Evolutionary conservation across 1,140 invertebrate genomes (phyloP).

Genomic region (Kradibia gibbosae): DNA sequence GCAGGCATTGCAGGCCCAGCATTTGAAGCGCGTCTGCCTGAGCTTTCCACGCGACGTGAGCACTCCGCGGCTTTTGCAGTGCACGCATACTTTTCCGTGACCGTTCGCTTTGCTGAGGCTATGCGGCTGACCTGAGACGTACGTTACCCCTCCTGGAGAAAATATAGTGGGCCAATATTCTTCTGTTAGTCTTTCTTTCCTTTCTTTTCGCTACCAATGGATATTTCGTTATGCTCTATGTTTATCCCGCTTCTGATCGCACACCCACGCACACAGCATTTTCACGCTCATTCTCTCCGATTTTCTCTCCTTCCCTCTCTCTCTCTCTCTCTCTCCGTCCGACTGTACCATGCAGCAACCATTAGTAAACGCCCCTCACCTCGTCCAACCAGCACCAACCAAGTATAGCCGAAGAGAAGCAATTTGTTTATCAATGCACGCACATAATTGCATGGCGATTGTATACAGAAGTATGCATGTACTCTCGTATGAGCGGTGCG

Average conservation of each 20-base stretch:
- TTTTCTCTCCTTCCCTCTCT: not conserved
- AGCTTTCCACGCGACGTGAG: slow-evolving; percentile 72
- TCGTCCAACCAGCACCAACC: slow-evolving; percentile 48
- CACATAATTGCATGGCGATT: too few relatives aligned
- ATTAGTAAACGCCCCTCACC: slow-evolving; percentile 64
- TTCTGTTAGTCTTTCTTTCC: slow-evolving; percentile 64
- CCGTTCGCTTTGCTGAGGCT: slow-evolving; percentile 73
- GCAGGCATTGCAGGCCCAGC: slow-evolving; percentile 73
- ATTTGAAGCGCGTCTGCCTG: slow-evolving; percentile 73
- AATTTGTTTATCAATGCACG: not conserved
- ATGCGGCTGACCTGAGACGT: slow-evolving; percentile 72
- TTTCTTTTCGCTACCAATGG: not conserved
- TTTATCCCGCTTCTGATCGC: not conserved
- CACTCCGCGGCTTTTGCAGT: slow-evolving; percentile 72
- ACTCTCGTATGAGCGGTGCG: too few relatives aligned
- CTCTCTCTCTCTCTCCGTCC: not conserved
- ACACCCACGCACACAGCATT: not conserved
- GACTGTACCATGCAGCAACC: slow-evolving; percentile 70
- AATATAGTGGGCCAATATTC: slow-evolving; percentile 66
- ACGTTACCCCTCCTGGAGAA: slow-evolving; percentile 71
- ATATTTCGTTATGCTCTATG: not conserved
- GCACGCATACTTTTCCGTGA: slow-evolving; percentile 73
- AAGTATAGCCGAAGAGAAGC: slow-evolving; percentile 43
- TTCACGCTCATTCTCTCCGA: not conserved
- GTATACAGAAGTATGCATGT: too few relatives aligned